Conservation (phyloP, 2,797 vertebrate species). For the Gallinago stenura region DNA sequence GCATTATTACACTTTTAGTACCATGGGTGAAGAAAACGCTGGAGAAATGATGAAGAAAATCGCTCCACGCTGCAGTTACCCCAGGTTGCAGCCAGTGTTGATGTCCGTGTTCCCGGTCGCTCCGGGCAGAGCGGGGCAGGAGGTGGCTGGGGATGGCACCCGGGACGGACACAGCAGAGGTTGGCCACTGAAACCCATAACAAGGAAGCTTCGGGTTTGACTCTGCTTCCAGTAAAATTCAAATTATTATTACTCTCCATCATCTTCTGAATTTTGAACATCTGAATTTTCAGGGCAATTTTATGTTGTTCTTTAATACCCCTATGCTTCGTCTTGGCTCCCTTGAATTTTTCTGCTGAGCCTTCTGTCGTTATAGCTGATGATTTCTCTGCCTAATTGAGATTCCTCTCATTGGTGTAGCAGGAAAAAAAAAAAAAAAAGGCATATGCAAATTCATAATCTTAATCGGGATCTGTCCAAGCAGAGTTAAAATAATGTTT, state of each 20-base stretch:
- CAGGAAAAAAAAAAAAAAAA: too few species aligned
- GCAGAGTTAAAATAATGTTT: background rate
- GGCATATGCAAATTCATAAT: background rate
- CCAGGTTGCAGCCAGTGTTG: accelerated
- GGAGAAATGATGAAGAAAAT: too few species aligned
- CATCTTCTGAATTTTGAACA: background rate
- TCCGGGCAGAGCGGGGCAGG: background rate
- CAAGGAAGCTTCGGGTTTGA: background rate
- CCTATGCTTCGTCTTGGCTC: background rate
- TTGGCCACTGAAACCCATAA: background rate
- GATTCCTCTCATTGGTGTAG: background rate
- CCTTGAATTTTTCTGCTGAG: background rate
- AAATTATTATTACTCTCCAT: background rate
- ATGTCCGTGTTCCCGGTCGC: background rate
- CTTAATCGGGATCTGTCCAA: background rate
- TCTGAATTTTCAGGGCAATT: background rate
- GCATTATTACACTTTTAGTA: background rate
- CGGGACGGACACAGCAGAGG: background rate
- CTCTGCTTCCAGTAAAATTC: background rate
- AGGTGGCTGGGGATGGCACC: background rate
- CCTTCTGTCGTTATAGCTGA: background rate
- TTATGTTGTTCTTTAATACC: background rate
- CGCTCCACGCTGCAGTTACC: background rate
- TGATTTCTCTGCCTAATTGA: background rate
- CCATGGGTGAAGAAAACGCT: background rate